A percentile compares a stretch with the other conserved stretches of the same genome.
phyloP scores from a whole-genome alignment of 2,888 invertebrate genomes.

The Tachina fera region DNA sequence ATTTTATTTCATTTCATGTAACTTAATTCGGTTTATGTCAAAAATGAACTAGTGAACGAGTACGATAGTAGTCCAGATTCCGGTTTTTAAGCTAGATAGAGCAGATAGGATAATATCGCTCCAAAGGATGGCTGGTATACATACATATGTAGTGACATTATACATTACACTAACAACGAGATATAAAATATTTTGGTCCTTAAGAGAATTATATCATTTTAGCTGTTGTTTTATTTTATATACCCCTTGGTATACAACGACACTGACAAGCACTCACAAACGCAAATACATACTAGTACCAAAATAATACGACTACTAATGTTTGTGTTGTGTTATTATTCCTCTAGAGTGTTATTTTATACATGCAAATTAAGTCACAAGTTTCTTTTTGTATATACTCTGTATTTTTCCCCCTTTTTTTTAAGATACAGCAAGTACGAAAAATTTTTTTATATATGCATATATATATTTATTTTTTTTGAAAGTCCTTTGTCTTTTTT shows the following conservation, averaged over 20 bases:
- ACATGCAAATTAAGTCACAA: constrained; percentile 81
- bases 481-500: constrained; percentile 25
- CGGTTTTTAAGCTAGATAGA: not conserved
- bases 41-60: no score
- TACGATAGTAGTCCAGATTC: no score
- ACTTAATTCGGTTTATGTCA: no score
- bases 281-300: not conserved
- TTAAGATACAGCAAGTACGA: not conserved
- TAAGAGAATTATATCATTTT: constrained; percentile 80
- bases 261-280: not conserved
- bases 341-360: constrained; percentile 78
- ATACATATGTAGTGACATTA: not conserved
- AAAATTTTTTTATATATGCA: not conserved
- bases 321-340: constrained; percentile 73
- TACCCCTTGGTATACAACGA: constrained; percentile 18
- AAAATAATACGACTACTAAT: constrained; percentile 57
- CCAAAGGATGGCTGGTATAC: not conserved
- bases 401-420: not conserved
- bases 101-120: not conserved
- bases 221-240: constrained; percentile 52
- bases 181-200: constrained; percentile 62
- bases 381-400: constrained; percentile 66
- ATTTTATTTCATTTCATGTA: no score
- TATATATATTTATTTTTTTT: not conserved
- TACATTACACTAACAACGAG: constrained; percentile 12